Conservation (phyloP, 2,797 vertebrate genomes). For the Valencia hispanica region DNA sequence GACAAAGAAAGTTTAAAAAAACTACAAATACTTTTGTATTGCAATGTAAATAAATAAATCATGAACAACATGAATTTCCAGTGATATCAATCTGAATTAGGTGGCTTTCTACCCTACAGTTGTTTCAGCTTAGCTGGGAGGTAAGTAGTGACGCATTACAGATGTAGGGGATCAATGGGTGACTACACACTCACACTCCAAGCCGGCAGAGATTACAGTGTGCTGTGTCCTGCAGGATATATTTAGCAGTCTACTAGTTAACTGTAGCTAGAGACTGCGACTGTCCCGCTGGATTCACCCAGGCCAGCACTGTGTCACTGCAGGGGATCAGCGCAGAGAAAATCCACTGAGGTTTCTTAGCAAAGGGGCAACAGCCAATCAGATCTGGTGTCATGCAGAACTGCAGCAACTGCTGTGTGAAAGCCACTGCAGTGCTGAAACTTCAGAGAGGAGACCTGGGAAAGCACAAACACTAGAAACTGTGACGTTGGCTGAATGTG, state of each 20-base stretch:
- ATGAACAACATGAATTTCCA: background rate
- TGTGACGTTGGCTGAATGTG: background rate
- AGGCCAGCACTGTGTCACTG: conserved; percentile 33
- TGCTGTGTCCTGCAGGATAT: conserved; percentile 34
- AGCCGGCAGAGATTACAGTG: conserved; percentile 41
- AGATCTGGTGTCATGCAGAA: conserved; percentile 27
- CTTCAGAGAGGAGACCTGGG: conserved; percentile 3
- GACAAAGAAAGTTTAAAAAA: no score
- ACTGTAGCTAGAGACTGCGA: conserved; percentile 4
- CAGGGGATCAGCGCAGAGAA: conserved; percentile 48
- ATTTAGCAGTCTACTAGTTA: conserved; percentile 48
- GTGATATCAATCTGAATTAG: background rate
- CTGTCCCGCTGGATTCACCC: conserved; percentile 29
- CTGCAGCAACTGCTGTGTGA: conserved; percentile 21
- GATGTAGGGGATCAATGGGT: conserved; percentile 31
- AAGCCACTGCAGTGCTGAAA: conserved; percentile 25
- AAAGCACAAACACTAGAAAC: background rate
- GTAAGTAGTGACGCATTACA: conserved; percentile 22
- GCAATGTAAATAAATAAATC: background rate
- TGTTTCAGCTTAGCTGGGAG: conserved; percentile 22
- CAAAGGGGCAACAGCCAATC: conserved; percentile 60
- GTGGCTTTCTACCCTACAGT: conserved; percentile 8
- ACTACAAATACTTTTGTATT: no score
- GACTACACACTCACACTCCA: conserved; percentile 11
- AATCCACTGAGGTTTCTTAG: conserved; percentile 52